phyloP scores from a whole-genome alignment of 2,797 vertebrate genomes.

The Pangasius krempfi region DNA sequence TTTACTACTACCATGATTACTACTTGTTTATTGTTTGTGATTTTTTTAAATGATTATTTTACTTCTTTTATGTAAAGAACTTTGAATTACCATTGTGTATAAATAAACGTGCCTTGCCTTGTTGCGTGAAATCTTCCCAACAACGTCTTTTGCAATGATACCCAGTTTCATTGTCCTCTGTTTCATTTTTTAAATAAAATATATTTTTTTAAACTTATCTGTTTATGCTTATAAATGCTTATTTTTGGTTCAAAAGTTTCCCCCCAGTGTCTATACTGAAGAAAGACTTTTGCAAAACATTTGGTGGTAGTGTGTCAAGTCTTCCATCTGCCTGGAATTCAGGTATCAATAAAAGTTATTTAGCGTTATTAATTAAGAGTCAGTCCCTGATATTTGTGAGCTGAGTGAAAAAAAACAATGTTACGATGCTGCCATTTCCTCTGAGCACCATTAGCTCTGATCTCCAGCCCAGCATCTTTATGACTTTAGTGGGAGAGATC shows the following conservation, averaged over 20 bases:
- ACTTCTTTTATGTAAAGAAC: too few species aligned
- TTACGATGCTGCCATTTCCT: slow-evolving; percentile 67
- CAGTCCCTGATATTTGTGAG: slow-evolving; percentile 61
- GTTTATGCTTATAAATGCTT: background rate
- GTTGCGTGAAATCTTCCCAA: background rate
- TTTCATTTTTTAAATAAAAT: background rate
- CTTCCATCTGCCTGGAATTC: background rate
- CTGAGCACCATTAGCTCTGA: slow-evolving; percentile 64
- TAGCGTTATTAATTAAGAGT: background rate
- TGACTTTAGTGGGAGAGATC: slow-evolving; percentile 66
- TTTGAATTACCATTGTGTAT: too few species aligned
- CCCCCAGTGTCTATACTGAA: too few species aligned
- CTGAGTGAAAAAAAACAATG: slow-evolving; percentile 49
- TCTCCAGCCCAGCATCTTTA: slow-evolving; percentile 63
- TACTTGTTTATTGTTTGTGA: too few species aligned
- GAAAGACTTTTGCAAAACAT: background rate
- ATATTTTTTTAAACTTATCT: background rate
- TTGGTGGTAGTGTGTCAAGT: background rate
- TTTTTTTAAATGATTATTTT: too few species aligned
- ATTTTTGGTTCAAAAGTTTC: background rate
- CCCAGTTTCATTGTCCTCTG: background rate
- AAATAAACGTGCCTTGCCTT: too few species aligned
- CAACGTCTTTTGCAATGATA: background rate
- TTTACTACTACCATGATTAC: background rate
- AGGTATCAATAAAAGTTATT: slow-evolving; percentile 8